phyloP scores from a whole-genome alignment of 2,888 invertebrate genomes.

The Ophion ventricosus region DNA sequence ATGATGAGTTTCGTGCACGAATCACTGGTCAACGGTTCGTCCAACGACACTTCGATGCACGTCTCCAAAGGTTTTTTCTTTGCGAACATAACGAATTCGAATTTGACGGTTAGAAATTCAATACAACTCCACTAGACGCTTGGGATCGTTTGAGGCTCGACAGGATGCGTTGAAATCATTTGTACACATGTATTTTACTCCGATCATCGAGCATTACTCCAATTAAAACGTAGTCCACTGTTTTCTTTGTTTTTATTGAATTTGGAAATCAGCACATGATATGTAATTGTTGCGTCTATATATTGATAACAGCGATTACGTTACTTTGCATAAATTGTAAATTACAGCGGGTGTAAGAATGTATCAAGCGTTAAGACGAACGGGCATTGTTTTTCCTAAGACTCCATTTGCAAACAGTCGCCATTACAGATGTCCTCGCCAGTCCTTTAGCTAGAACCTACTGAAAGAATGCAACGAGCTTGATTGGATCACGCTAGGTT shows the following conservation, averaged over 20 bases:
- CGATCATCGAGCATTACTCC: neutral
- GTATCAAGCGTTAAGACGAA: neutral
- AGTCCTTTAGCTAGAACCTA: neutral
- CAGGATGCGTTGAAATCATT: neutral
- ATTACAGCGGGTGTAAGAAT: neutral
- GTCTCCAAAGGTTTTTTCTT: constrained; percentile 70
- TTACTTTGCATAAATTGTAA: neutral
- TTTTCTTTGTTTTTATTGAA: neutral
- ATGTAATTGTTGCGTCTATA: neutral
- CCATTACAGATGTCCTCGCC: neutral
- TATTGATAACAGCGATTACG: neutral
- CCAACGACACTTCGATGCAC: constrained; percentile 77
- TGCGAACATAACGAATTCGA: constrained; percentile 69
- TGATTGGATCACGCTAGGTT: too few species aligned
- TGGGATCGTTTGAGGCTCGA: neutral
- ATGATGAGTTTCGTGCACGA: constrained; percentile 80
- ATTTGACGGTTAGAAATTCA: neutral
- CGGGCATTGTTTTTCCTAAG: neutral
- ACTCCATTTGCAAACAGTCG: neutral
- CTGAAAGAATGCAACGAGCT: neutral
- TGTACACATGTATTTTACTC: neutral
- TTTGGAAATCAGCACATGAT: neutral
- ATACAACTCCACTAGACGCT: neutral
- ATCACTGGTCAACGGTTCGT: constrained; percentile 80
- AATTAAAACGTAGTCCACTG: neutral